phyloP scores from a whole-genome alignment of 2,113 vertebrate genomes.

The Holacanthus passer region DNA sequence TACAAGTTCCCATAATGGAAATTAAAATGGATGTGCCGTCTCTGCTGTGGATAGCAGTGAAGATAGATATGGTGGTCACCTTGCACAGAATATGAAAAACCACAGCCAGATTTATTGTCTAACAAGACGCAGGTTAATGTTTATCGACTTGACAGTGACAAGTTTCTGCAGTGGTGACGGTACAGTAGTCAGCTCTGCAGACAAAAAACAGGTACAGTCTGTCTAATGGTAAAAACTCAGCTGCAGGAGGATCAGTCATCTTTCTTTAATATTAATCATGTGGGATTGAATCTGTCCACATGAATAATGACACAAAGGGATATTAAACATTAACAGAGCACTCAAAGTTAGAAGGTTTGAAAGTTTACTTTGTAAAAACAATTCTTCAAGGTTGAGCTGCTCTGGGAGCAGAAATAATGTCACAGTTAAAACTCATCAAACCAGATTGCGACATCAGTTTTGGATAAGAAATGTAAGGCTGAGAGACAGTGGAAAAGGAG shows the following conservation, averaged over 20 bases:
- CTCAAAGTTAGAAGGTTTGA: not conserved
- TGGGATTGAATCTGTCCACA: slow-evolving; percentile 10
- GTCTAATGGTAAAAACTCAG: not conserved
- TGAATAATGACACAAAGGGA: slow-evolving; percentile 1
- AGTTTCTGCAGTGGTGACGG: slow-evolving; percentile 19
- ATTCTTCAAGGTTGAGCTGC: not conserved
- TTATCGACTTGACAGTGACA: slow-evolving; percentile 35
- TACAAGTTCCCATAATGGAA: slow-evolving; percentile 1
- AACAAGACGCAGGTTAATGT: slow-evolving; percentile 23
- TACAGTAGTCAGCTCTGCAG: not conserved
- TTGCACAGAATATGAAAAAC: slow-evolving; percentile 28
- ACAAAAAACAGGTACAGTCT: slow-evolving; percentile 4
- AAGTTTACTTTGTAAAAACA: slow-evolving; percentile 9
- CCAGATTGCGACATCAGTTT: not conserved
- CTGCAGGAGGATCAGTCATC: slow-evolving; percentile 4
- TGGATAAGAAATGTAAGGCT: not conserved
- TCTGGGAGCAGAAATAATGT: not conserved
- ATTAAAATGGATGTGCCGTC: slow-evolving; percentile 32
- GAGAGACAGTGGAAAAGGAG: not conserved
- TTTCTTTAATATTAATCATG: not conserved
- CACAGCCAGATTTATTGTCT: slow-evolving; percentile 17
- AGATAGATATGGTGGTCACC: slow-evolving; percentile 20
- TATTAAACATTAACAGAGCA: slow-evolving; percentile 3
- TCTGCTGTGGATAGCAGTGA: not conserved
- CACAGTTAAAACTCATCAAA: not conserved